A percentile compares a stretch with the other conserved stretches of the same genome.
Conservation (phyloP, 2,113 vertebrate species). For the Nothobranchius furzeri region DNA sequence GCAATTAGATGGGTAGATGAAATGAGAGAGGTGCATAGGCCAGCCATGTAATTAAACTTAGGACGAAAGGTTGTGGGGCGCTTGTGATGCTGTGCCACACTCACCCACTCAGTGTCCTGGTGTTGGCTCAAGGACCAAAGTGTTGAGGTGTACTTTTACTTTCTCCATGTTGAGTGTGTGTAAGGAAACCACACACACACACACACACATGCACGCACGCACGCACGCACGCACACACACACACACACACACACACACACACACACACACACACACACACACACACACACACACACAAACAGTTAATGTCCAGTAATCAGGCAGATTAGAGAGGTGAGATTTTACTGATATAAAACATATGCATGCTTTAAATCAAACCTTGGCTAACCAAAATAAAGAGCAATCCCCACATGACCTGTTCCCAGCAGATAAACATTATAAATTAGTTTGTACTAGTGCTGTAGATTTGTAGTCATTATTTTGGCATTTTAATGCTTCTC, state of each 20-base stretch:
- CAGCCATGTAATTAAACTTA: constrained; percentile 70
- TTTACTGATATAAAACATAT: too few relatives aligned
- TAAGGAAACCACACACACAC: background rate
- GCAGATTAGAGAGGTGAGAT: too few relatives aligned
- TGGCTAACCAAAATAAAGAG: too few relatives aligned
- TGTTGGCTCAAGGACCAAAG: background rate
- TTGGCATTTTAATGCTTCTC: too few relatives aligned
- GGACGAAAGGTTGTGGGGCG: constrained; percentile 39
- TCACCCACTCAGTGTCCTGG: constrained; percentile 1
- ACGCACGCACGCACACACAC: too few relatives aligned
- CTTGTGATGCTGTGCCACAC: constrained; percentile 29
- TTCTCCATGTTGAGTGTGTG: background rate
- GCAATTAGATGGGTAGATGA: constrained; percentile 68
- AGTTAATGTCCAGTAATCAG: too few relatives aligned
- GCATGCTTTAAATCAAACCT: too few relatives aligned
- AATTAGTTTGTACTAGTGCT: too few relatives aligned
- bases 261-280: background rate
- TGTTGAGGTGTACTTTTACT: background rate
- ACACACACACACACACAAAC: background rate
- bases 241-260: background rate
- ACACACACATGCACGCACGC: background rate
- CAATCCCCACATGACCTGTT: too few relatives aligned
- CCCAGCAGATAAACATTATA: too few relatives aligned
- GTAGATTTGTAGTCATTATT: too few relatives aligned
- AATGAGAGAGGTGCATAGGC: constrained; percentile 57